Evolutionary conservation across 2,113 vertebrate species (phyloP).

Genomic region (Pseudopipra pipra): DNA sequence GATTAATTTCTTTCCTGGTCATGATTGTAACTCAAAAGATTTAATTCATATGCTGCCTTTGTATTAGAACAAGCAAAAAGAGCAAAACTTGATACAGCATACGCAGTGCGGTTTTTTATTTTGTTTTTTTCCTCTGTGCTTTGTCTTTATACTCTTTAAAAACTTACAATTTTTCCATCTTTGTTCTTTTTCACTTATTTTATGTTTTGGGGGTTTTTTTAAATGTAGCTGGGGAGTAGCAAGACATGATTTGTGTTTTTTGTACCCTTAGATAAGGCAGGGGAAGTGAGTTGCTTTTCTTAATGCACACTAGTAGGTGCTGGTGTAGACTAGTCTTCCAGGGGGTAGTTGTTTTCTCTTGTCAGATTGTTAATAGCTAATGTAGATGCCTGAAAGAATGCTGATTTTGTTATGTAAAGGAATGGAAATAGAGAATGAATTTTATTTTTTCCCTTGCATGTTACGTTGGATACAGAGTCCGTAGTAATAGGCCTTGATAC

Average conservation of each 20-base stretch:
- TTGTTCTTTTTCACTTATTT: not conserved
- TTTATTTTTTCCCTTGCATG: not conserved
- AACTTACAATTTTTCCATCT: not conserved
- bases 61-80: not conserved
- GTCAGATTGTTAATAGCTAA: not conserved
- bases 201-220: not conserved
- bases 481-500: not conserved
- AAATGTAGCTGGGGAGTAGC: not conserved
- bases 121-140: not conserved
- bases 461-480: not conserved
- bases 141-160: not conserved
- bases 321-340: not conserved
- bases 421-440: not conserved
- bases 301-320: not conserved
- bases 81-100: not conserved
- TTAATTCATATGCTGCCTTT: not conserved
- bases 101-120: not conserved
- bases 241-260: not conserved
- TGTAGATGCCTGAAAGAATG: not conserved
- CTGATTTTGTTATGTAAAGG: not conserved
- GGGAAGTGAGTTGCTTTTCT: not conserved
- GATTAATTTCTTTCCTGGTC: not conserved
- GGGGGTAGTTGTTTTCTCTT: not conserved
- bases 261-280: not conserved
- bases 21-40: not conserved